Conservation (phyloP, 1,140 invertebrate genomes). For the Saccostrea glomerata region DNA sequence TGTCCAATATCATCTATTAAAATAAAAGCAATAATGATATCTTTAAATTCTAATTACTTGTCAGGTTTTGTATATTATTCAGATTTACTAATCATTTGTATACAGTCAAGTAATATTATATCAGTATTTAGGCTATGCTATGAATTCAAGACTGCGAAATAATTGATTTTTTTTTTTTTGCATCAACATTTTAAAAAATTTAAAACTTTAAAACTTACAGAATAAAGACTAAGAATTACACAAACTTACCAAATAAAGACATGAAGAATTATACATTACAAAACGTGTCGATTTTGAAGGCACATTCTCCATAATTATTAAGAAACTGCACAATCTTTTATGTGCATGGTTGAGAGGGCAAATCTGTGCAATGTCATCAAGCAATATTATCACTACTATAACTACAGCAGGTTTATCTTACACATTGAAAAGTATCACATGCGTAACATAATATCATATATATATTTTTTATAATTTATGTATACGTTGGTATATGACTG, state of each 20-base stretch:
- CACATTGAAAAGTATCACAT: background rate
- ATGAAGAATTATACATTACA: no score
- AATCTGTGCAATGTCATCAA: conserved; percentile 12
- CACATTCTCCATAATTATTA: background rate
- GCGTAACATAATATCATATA: conserved; percentile 13
- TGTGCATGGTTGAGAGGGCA: conserved; percentile 13
- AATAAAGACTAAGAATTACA: no score
- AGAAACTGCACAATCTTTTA: background rate
- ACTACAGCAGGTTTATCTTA: conserved; percentile 26
- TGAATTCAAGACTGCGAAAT: no score
- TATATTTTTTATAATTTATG: conserved; percentile 4
- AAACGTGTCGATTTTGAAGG: background rate
- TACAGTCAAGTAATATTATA: background rate
- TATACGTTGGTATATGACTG: background rate
- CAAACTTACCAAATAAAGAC: no score
- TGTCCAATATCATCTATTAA: background rate
- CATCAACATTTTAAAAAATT: no score
- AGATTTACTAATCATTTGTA: conserved; percentile 20
- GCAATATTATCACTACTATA: background rate
- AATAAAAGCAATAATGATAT: background rate
- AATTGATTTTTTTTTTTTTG: no score
- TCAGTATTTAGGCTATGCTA: no score
- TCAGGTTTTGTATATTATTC: background rate
- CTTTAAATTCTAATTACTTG: background rate
- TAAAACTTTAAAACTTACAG: no score